These are phyloP conservation scores for Aphaenogaster ashmeadi DNA, from an alignment of 1,140 invertebrate species.

Conservation along the genomic window DNA sequence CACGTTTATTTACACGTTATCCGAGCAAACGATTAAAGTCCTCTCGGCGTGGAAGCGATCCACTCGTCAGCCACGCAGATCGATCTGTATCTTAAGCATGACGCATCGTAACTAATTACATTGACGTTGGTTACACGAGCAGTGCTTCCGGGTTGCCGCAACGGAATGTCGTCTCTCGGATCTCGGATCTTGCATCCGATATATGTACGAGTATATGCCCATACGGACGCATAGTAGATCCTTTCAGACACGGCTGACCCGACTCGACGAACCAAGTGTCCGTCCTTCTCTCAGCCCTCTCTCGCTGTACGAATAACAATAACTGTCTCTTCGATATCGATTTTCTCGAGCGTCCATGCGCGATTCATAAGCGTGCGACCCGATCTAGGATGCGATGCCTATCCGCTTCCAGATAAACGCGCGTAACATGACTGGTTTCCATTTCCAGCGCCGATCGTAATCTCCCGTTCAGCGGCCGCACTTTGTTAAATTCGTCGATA, in stretches of 20 bases:
- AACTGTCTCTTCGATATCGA: not conserved
- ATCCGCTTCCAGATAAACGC: slow-evolving; percentile 12
- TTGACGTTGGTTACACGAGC: slow-evolving; percentile 49
- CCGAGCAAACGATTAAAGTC: slow-evolving; percentile 15
- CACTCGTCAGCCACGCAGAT: slow-evolving; percentile 26
- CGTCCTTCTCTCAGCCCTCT: not conserved
- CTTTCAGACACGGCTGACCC: slow-evolving; percentile 62
- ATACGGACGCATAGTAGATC: slow-evolving; percentile 62
- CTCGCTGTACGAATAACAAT: slow-evolving; percentile 26
- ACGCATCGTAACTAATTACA: slow-evolving; percentile 69
- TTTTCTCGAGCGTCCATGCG: slow-evolving; percentile 33
- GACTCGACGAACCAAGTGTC: slow-evolving; percentile 54
- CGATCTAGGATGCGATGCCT: not conserved
- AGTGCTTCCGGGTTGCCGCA: slow-evolving; percentile 70
- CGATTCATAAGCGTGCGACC: slow-evolving; percentile 6
- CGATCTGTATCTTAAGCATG: slow-evolving; percentile 57
- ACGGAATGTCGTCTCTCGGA: slow-evolving; percentile 71
- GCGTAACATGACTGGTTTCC: slow-evolving; percentile 26
- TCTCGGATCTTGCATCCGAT: slow-evolving; percentile 58
- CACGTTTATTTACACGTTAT: slow-evolving; percentile 55
- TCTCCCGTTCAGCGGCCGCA: slow-evolving; percentile 42
- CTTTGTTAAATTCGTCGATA: slow-evolving; percentile 54
- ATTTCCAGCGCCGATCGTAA: slow-evolving; percentile 37
- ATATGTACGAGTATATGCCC: not conserved
- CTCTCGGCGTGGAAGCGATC: slow-evolving; percentile 12